Percentiles rank a stretch among this genome's conserved stretches.
Conservation (phyloP, 2,888 invertebrate genomes). For the Caenorhabditis auriculariae region DNA sequence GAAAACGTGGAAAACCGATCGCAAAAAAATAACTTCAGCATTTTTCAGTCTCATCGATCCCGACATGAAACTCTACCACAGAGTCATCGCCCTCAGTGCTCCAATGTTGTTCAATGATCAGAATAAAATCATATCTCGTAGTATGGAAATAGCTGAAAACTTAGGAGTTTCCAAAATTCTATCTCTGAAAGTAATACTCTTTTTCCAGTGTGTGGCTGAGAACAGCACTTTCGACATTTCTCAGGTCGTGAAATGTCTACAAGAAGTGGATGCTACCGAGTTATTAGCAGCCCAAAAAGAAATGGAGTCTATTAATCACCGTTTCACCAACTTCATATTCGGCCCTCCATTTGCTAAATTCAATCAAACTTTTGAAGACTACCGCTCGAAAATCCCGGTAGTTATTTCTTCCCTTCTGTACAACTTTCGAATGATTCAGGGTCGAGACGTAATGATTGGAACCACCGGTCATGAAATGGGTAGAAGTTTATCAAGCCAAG, state of each 20-base stretch:
- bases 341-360: slow-evolving; percentile 16
- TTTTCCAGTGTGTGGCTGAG: slow-evolving; percentile 10
- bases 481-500: no score
- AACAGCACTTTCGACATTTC: slow-evolving; percentile 9
- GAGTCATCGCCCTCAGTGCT: slow-evolving; percentile 10
- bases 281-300: slow-evolving; percentile 9
- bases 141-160: background rate
- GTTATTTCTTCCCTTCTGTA: background rate
- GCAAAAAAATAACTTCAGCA: background rate
- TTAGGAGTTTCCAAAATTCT: slow-evolving; percentile 1
- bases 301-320: slow-evolving; percentile 14
- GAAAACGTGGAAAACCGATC: no score
- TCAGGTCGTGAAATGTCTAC: slow-evolving; percentile 12
- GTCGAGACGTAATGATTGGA: slow-evolving; percentile 11
- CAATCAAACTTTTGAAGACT: slow-evolving; percentile 10
- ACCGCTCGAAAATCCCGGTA: slow-evolving; percentile 10
- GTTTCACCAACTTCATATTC: slow-evolving; percentile 11
- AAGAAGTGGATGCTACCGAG: slow-evolving; percentile 3
- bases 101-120: slow-evolving; percentile 1
- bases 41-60: slow-evolving; percentile 9
- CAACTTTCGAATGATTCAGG: background rate
- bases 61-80: slow-evolving; percentile 6
- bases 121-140: background rate
- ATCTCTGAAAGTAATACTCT: no score
- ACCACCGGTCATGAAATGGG: slow-evolving; percentile 8